Conservation (phyloP, 2,888 invertebrate species). For the Esperia sulphurella region DNA sequence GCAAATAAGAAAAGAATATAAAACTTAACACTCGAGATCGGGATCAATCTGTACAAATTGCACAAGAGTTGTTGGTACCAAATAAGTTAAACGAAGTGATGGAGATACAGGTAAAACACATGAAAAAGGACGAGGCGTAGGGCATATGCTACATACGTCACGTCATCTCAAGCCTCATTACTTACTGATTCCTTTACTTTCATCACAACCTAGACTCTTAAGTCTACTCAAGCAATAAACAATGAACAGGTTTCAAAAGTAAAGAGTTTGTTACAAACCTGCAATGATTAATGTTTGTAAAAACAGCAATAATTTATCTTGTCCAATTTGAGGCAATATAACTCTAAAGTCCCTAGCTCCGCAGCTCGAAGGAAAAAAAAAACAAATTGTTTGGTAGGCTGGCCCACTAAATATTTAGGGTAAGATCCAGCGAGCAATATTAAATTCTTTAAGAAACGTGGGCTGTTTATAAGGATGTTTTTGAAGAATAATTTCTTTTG, state of each 20-base stretch:
- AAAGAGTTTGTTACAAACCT: neutral
- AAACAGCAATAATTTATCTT: slow-evolving; percentile 10
- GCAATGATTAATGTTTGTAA: slow-evolving; percentile 11
- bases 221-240: neutral
- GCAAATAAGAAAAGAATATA: too few relatives aligned
- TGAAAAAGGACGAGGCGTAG: too few relatives aligned
- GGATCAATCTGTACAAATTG: too few relatives aligned
- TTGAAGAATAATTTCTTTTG: neutral
- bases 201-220: neutral
- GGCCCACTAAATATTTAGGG: slow-evolving; percentile 34
- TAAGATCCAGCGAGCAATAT: slow-evolving; percentile 29
- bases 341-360: neutral
- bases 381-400: slow-evolving; percentile 26
- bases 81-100: too few relatives aligned
- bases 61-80: too few relatives aligned
- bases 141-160: too few relatives aligned
- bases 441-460: slow-evolving; percentile 28
- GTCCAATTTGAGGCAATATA: slow-evolving; percentile 13
- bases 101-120: too few relatives aligned
- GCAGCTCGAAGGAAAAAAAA: slow-evolving; percentile 18
- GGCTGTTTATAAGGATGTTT: neutral
- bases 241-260: neutral
- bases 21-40: too few relatives aligned
- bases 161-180: too few relatives aligned
- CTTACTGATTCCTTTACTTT: too few relatives aligned